Evolutionary conservation across 2,888 invertebrate species (phyloP).

Genomic region (Boloria selene): DNA sequence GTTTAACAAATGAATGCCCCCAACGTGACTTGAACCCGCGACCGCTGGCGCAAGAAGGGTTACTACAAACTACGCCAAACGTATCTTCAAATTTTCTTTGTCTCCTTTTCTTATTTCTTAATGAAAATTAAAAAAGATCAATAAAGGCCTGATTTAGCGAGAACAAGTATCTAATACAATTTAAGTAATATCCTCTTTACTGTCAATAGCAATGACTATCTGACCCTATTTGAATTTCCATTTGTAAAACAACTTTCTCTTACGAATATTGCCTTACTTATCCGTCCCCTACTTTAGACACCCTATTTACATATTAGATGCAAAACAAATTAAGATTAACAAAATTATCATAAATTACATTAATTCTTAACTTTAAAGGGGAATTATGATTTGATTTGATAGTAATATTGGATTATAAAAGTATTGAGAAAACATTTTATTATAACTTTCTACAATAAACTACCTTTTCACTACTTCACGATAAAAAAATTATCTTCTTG

Average conservation of each 20-base stretch:
- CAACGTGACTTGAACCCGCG: too few relatives aligned
- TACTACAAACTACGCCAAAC: too few relatives aligned
- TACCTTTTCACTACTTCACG: too few relatives aligned
- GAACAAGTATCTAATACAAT: constrained; percentile 11
- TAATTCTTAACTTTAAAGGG: background rate
- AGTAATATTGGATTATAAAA: too few relatives aligned
- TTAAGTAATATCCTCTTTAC: constrained; percentile 11
- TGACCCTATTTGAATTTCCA: constrained; percentile 1
- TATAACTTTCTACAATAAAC: too few relatives aligned
- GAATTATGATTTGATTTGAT: too few relatives aligned
- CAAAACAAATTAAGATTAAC: constrained; percentile 11
- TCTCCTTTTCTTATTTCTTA: too few relatives aligned
- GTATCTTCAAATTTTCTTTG: too few relatives aligned
- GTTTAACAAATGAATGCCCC: too few relatives aligned
- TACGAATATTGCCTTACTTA: constrained; percentile 2
- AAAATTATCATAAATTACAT: constrained; percentile 5
- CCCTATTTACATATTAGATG: constrained; percentile 19
- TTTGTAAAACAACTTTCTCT: constrained; percentile 7
- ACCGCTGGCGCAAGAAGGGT: too few relatives aligned
- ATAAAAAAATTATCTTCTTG: too few relatives aligned
- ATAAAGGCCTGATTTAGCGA: background rate
- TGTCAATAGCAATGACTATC: background rate
- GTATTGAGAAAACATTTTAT: too few relatives aligned
- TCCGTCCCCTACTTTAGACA: background rate
- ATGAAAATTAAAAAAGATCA: background rate